Base-by-base conservation (phyloP, 2,113 vertebrate genomes). In the Cyanistes caeruleus region DNA sequence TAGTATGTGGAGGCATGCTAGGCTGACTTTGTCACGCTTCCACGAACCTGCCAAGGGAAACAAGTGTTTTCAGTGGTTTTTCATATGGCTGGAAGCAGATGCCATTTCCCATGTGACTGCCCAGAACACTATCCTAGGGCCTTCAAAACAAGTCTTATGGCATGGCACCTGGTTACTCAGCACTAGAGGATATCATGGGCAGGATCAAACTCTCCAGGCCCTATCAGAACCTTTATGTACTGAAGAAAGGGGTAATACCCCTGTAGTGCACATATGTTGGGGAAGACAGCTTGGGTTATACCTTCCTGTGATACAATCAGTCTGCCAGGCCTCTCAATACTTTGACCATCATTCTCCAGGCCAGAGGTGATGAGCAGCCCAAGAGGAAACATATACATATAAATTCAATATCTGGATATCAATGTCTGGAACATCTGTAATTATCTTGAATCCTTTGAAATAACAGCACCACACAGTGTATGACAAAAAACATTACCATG, bases 1-100 rank as follows among this genome's bases (percentile, higher is more conserved):
- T 21, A 14, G 10, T 39, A 12, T 8, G 7, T 39, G 30, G n/a
- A 60, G 24, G 16, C 0, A 0, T 60, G 24, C 20, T 24, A 41
- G 48, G 31, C 28, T 68, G n/a, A 41, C n/a, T 75, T 53, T 48
- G 39, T 30, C n/a, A 19, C 9, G 8, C 24, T 41, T n/a, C 55
- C 39, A 27, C 44, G 46, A 58, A n/a, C n/a, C 17, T 76, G 20
- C 24, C 55, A 31, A 60, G 20, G 39, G 39, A 60, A 41, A 9
- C 6, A 31, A 22, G 13, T 41, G 14, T 28, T 89, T 48, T 30
- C 16, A 53, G 48, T 2, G n/a, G 39, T 39, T 39, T 39, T 39
- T 39, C 39, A 39, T 3, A 21, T 9, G 23, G 19, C 37, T 89
- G 53, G 28, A 82, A 68, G 23, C 30, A 41, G 31, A 18, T 53